phyloP scores from a whole-genome alignment of 2,797 vertebrate species.

The Tinamus major region DNA sequence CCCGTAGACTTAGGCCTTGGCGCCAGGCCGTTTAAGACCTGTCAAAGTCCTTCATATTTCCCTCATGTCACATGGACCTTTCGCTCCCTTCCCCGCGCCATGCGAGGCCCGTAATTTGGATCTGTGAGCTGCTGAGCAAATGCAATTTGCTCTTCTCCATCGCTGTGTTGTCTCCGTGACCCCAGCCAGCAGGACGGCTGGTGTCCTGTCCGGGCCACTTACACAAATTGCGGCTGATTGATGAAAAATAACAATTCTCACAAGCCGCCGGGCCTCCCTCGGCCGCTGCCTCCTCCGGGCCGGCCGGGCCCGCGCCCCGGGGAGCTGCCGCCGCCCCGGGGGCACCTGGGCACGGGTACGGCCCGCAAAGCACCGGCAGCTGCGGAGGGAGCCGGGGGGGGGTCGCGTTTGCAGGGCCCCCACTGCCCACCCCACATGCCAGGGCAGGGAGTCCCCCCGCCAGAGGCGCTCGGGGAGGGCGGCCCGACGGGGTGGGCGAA shows the following conservation, averaged over 20 bases:
- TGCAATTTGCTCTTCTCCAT: conserved; percentile 81
- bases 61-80: conserved; percentile 91
- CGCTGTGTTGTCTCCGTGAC: conserved; percentile 81
- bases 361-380: background rate
- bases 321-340: background rate
- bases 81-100: conserved; percentile 79
- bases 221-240: conserved; percentile 85
- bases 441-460: background rate
- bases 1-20: conserved; percentile 91
- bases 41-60: conserved; percentile 97
- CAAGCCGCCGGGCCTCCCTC: conserved; percentile 73
- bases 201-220: conserved; percentile 83
- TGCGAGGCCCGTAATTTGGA: conserved; percentile 74
- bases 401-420: background rate
- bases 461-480: background rate
- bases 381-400: background rate
- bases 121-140: conserved; percentile 71
- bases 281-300: conserved; percentile 52
- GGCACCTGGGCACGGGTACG: too few relatives aligned
- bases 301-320: background rate
- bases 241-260: conserved; percentile 89
- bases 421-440: background rate
- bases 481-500: too few relatives aligned
- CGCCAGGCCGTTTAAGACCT: conserved; percentile 98
- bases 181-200: conserved; percentile 82